These are phyloP conservation scores for Muntiacus muntjak DNA, from an alignment of 2,113 vertebrate genomes.

Conservation along the genomic window DNA sequence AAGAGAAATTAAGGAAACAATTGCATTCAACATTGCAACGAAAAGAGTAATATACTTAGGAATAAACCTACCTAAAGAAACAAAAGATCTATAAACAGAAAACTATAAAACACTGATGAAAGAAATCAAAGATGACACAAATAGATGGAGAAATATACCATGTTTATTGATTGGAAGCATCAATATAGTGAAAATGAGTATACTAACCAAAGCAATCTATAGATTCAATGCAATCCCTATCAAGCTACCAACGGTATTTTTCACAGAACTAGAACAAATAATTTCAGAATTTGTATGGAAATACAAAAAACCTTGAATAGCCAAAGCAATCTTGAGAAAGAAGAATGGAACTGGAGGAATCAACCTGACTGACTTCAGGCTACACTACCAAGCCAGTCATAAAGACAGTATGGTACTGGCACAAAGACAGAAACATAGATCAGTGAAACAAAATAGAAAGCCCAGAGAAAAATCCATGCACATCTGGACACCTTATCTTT, in stretches of 20 bases:
- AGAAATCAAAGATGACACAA: background rate
- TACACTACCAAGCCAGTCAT: background rate
- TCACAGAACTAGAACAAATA: background rate
- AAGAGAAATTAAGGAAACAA: background rate
- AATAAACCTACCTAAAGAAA: background rate
- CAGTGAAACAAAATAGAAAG: background rate
- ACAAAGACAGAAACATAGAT: background rate
- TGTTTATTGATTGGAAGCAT: background rate
- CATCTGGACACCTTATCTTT: background rate
- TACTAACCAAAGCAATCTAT: background rate
- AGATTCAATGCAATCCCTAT: background rate
- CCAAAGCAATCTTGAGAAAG: background rate
- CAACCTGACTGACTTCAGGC: background rate
- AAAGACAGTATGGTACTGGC: background rate
- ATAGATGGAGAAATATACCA: background rate
- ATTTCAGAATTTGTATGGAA: background rate
- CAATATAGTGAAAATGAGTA: background rate
- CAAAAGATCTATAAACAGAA: background rate
- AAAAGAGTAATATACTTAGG: background rate
- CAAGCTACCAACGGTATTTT: accelerated
- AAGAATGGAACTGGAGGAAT: background rate
- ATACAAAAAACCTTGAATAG: background rate
- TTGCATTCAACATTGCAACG: background rate
- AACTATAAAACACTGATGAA: background rate
- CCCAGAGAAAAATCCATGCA: background rate